Base-by-base conservation (phyloP, 1,140 invertebrate species). In the Rhopalosiphum padi region DNA sequence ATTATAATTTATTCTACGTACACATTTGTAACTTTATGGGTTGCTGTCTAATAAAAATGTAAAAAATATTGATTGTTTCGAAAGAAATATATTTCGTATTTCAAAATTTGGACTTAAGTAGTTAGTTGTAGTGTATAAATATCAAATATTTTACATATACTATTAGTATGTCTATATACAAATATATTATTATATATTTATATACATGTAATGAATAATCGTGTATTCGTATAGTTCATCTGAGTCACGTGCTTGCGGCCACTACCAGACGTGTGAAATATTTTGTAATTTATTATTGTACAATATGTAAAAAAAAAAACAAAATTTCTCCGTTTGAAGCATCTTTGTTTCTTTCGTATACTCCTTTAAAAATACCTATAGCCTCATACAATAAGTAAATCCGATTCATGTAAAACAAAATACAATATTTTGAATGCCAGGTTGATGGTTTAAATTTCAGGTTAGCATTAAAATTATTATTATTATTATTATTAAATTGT, bases 271-370 rank as follows among this genome's bases (percentile, higher is more conserved):
- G n/a, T 77, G 5, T 77, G n/a, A 18, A 77, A 77, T 77, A 77
- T 77, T 77, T 77, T 77, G 18, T 77, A n/a, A 77, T 77, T 77
- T n/a, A 77, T 77, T n/a, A 77, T 77, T 77, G 60, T 77, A 77
- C 15, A 77, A 18, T n/a, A 77, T n/a, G n/a, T n/a, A n/a, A 77
- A 35, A 30, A 60, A 9, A n/a, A 68, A 60, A 77, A 68, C 30
- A 3, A 68, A 18, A 77, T 6, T n/a, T n/a, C 15, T n/a, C 6
- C 6, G n/a, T 18, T n/a, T 30, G 60, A 68, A 30, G 60, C 30
- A 9, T 30, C 25, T 3, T 30, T 9, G 7, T 77, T n/a, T 46
- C 46, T 46, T 0, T 11, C 41, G 6, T 68, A 1, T n/a, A 77
- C 15, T 35, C 5, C 11, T 77, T 15, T 77, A n/a, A 77, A 77